A percentile compares a stretch with the other conserved stretches of the same genome.
phyloP scores from a whole-genome alignment of 2,888 invertebrate genomes.

The Rotaria sp. region DNA sequence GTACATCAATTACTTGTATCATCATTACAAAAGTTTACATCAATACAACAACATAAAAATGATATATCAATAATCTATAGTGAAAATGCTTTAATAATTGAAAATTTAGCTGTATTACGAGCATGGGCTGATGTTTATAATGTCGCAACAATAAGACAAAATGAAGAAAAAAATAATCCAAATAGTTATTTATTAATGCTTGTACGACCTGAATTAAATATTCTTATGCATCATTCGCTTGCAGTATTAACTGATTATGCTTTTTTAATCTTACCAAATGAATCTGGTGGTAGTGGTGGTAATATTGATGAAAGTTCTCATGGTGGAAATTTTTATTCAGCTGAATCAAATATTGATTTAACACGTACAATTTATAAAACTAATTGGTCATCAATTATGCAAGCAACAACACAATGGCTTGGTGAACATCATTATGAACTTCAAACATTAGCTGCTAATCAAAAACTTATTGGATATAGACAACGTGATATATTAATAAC shows the following conservation, averaged over 20 bases:
- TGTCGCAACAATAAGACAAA: slow-evolving; percentile 64
- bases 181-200: slow-evolving; percentile 67
- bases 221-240: slow-evolving; percentile 86
- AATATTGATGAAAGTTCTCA: neutral
- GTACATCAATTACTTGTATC: slow-evolving; percentile 92
- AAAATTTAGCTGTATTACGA: slow-evolving; percentile 88
- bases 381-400: slow-evolving; percentile 15
- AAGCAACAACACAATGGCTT: slow-evolving; percentile 4
- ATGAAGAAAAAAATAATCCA: slow-evolving; percentile 60
- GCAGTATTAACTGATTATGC: slow-evolving; percentile 90
- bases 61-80: slow-evolving; percentile 64
- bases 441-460: neutral
- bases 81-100: slow-evolving; percentile 89
- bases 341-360: slow-evolving; percentile 18
- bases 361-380: slow-evolving; percentile 3
- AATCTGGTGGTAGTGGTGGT: slow-evolving; percentile 20
- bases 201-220: slow-evolving; percentile 84
- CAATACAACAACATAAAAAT: slow-evolving; percentile 49
- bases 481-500: neutral
- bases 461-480: neutral
- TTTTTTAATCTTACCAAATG: slow-evolving; percentile 71
- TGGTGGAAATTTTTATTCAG: slow-evolving; percentile 14
- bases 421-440: slow-evolving; percentile 30
- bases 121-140: slow-evolving; percentile 82
- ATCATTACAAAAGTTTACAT: slow-evolving; percentile 77